Evolutionary conservation across 1,140 invertebrate genomes (phyloP).

Genomic region (Oreohelix idahoensis): DNA sequence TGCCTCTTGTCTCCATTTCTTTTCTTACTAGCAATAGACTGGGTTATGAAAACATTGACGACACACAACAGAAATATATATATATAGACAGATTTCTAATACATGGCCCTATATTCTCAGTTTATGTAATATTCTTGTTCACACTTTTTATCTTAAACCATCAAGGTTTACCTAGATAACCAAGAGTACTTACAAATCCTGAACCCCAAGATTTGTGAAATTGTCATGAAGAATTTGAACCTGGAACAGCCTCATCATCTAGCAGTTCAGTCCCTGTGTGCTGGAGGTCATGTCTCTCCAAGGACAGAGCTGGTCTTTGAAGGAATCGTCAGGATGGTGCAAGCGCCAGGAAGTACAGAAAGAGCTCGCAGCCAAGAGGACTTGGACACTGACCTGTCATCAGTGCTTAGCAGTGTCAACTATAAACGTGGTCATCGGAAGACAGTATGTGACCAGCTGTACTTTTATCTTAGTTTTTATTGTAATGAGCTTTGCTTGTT

Average conservation of each 20-base stretch:
- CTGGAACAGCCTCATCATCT: slow-evolving; percentile 53
- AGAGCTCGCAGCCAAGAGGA: slow-evolving; percentile 38
- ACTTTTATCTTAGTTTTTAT: no score
- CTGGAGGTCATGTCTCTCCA: slow-evolving; percentile 56
- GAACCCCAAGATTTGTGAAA: slow-evolving; percentile 55
- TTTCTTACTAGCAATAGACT: no score
- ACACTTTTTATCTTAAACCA: no score
- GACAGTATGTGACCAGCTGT: slow-evolving; percentile 49
- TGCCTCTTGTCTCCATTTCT: no score
- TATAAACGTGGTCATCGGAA: slow-evolving; percentile 54
- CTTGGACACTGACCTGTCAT: slow-evolving; percentile 54
- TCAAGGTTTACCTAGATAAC: slow-evolving; percentile 62
- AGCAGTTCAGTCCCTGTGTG: slow-evolving; percentile 61
- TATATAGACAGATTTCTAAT: no score
- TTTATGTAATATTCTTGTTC: no score
- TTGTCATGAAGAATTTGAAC: slow-evolving; percentile 58
- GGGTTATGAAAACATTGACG: no score
- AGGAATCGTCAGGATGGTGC: slow-evolving; percentile 38
- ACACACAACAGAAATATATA: no score
- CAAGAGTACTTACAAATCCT: slow-evolving; percentile 49
- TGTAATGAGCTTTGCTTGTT: no score
- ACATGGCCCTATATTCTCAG: no score
- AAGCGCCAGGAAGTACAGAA: slow-evolving; percentile 22
- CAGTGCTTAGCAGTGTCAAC: slow-evolving; percentile 53
- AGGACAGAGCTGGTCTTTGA: slow-evolving; percentile 59